A percentile compares a stretch with the other conserved stretches of the same genome.
Conservation (phyloP, 1,140 invertebrate genomes). For the Cotesia typhae region DNA sequence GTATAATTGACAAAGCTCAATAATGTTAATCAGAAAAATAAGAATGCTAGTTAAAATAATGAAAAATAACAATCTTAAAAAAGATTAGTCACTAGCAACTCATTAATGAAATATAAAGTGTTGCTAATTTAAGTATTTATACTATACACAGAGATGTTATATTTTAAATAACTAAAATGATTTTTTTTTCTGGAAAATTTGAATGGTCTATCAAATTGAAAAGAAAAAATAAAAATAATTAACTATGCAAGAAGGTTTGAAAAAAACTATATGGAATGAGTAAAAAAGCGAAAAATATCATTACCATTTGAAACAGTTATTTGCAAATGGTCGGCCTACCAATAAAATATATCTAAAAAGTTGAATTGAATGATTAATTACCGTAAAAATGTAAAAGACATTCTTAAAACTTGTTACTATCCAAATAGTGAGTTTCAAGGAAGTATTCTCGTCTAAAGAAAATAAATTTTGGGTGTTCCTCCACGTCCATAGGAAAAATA, state of each 20-base stretch:
- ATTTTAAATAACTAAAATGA: no score
- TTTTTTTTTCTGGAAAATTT: no score
- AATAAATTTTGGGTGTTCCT: no score
- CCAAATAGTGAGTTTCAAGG: neutral
- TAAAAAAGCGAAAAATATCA: conserved; percentile 34
- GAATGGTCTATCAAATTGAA: no score
- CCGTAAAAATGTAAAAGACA: neutral
- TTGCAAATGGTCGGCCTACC: neutral
- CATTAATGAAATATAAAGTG: no score
- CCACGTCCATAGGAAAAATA: no score
- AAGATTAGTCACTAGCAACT: no score
- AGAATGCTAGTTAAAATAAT: conserved; percentile 3
- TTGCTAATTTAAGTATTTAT: no score
- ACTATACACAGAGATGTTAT: no score
- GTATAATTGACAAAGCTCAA: conserved; percentile 3
- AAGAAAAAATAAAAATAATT: no score
- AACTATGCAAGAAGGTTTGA: neutral
- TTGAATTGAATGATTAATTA: neutral
- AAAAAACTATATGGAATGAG: conserved; percentile 23
- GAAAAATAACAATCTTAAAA: neutral
- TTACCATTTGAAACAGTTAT: conserved; percentile 1
- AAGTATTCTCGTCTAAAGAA: no score
- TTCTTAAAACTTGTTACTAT: neutral
- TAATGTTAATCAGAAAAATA: neutral
- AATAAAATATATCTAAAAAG: neutral